These are phyloP conservation scores for Rhinatrema bivittatum DNA, from an alignment of 2,797 vertebrate species.

Conservation along the genomic window DNA sequence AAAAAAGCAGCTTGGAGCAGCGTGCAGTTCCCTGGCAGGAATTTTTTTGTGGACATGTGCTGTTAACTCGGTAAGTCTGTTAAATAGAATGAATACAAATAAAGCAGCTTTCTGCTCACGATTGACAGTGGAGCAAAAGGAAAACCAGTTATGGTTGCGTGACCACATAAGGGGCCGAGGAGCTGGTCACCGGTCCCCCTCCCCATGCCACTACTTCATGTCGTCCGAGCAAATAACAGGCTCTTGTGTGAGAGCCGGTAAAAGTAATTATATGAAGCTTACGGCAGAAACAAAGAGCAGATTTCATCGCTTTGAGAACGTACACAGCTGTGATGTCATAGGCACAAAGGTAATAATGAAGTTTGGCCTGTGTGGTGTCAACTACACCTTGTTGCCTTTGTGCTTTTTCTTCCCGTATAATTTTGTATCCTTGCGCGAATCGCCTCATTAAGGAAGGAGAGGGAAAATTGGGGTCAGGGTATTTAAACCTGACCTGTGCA, in stretches of 20 bases:
- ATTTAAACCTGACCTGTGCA: conserved; percentile 91
- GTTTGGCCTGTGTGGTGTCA: conserved; percentile 57
- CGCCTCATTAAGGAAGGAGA: conserved; percentile 94
- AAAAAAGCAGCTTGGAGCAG: too few relatives aligned
- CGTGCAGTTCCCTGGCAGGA: too few relatives aligned
- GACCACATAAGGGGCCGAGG: conserved; percentile 14
- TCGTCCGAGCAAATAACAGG: conserved; percentile 42
- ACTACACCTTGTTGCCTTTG: conserved; percentile 62
- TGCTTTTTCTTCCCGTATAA: conserved; percentile 50
- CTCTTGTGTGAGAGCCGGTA: conserved; percentile 36
- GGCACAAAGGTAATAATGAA: conserved; percentile 54
- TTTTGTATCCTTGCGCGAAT: conserved; percentile 73
- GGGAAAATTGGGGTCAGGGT: conserved; percentile 96
- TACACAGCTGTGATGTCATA: conserved; percentile 61
- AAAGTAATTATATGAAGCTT: conserved; percentile 52
- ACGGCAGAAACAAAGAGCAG: conserved; percentile 33
- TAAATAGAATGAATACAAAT: conserved; percentile 44
- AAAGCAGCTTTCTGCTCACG: conserved; percentile 37
- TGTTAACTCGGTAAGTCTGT: conserved; percentile 40
- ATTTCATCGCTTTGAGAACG: conserved; percentile 37
- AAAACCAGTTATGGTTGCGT: conserved; percentile 20
- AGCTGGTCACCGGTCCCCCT: conserved; percentile 18
- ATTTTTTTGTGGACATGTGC: conserved; percentile 21
- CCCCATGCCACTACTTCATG: conserved; percentile 18
- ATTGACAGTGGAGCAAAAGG: conserved; percentile 33